phyloP scores from a whole-genome alignment of 2,113 vertebrate species.

The Pedetes capensis region DNA sequence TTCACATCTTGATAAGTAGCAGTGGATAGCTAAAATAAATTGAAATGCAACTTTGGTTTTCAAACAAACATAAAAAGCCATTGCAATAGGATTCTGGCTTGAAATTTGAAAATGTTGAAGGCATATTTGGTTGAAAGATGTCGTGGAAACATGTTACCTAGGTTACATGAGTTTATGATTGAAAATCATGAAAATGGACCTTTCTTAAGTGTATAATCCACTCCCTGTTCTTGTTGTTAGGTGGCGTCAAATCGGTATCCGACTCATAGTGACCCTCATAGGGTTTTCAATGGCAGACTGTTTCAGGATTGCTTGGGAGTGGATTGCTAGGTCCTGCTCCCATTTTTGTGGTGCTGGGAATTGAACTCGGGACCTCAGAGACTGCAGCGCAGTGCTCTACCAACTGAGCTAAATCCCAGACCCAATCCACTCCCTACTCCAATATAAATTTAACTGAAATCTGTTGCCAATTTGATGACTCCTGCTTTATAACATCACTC shows the following conservation, averaged over 20 bases:
- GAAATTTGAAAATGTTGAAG: slow-evolving; percentile 50
- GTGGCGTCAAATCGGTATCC: too few relatives aligned
- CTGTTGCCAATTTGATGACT: slow-evolving; percentile 32
- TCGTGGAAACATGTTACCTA: slow-evolving; percentile 64
- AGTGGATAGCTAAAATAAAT: slow-evolving; percentile 29
- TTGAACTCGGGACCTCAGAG: too few relatives aligned
- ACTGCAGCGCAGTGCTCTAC: too few relatives aligned
- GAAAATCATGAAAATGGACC: slow-evolving; percentile 62
- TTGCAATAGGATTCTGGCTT: slow-evolving; percentile 49
- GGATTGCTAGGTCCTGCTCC: too few relatives aligned
- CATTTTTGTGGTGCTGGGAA: too few relatives aligned
- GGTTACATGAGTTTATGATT: slow-evolving; percentile 73
- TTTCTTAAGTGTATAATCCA: slow-evolving; percentile 17
- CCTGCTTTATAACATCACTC: slow-evolving; percentile 31
- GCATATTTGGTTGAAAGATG: slow-evolving; percentile 47
- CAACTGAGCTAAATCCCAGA: too few relatives aligned
- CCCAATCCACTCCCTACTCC: slow-evolving; percentile 3
- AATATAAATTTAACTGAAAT: slow-evolving; percentile 57
- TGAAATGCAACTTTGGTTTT: slow-evolving; percentile 36
- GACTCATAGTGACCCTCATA: too few relatives aligned
- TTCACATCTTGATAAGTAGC: slow-evolving; percentile 31
- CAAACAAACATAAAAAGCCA: slow-evolving; percentile 41
- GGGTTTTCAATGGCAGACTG: too few relatives aligned
- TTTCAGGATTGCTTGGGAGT: too few relatives aligned
- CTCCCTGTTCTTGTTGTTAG: too few relatives aligned